phyloP scores from a whole-genome alignment of 2,888 invertebrate species.

The Tribolium freemani region DNA sequence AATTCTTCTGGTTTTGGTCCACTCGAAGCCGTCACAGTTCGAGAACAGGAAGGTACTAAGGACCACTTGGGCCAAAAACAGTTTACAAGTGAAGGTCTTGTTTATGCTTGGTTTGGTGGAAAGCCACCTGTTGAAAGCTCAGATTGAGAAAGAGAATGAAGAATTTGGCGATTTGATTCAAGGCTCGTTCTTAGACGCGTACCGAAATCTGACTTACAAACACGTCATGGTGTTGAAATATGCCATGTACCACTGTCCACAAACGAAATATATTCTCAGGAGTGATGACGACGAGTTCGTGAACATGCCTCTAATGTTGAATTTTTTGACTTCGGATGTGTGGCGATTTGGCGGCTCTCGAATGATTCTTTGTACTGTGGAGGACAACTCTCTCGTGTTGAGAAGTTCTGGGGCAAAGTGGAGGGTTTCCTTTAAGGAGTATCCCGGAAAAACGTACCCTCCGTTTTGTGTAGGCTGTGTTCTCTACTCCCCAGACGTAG shows the following conservation, averaged over 20 bases:
- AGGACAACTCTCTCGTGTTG: constrained; percentile 47
- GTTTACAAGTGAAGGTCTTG: constrained; percentile 71
- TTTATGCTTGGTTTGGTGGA: constrained; percentile 77
- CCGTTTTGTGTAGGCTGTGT: constrained; percentile 82
- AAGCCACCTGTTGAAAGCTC: constrained; percentile 57
- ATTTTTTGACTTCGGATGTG: constrained; percentile 72
- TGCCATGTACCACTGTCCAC: constrained; percentile 78
- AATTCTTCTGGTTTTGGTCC: constrained; percentile 74
- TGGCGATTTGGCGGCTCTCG: constrained; percentile 74
- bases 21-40: constrained; percentile 78
- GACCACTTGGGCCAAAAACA: constrained; percentile 78
- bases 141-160: constrained; percentile 70
- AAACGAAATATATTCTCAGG: constrained; percentile 78
- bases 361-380: constrained; percentile 76
- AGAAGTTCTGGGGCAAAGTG: constrained; percentile 81
- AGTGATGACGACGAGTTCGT: constrained; percentile 85
- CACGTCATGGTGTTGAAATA: constrained; percentile 88
- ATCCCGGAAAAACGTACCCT: constrained; percentile 76
- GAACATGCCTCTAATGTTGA: constrained; percentile 75
- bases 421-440: constrained; percentile 80
- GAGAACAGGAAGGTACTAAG: constrained; percentile 78
- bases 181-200: constrained; percentile 83
- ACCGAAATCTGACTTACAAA: constrained; percentile 87
- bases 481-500: constrained; percentile 73
- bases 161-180: constrained; percentile 79